These are phyloP conservation scores for Rhagoletis pomonella DNA, from an alignment of 1,140 invertebrate genomes.

Conservation along the genomic window DNA sequence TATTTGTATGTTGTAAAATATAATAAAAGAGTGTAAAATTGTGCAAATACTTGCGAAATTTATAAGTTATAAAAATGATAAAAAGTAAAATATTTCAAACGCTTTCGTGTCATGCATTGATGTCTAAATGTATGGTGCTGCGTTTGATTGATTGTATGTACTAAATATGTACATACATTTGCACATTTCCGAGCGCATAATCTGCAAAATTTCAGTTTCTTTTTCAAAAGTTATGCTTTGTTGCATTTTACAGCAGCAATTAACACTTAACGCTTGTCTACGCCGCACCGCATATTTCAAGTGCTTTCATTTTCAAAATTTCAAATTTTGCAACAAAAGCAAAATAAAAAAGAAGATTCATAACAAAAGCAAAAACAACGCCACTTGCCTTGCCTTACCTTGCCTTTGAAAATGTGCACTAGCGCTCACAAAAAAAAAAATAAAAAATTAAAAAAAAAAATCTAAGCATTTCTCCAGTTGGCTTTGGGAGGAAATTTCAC, in stretches of 20 bases:
- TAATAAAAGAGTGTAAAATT: neutral
- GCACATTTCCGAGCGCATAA: slow-evolving; percentile 9
- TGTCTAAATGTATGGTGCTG: neutral
- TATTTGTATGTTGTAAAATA: neutral
- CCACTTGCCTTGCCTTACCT: neutral
- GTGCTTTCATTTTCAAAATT: slow-evolving; percentile 39
- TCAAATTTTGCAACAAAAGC: neutral
- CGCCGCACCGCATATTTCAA: neutral
- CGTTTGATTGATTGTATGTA: neutral
- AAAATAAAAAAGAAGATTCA: neutral
- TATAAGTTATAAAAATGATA: neutral
- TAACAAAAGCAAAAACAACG: neutral
- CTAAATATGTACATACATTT: neutral
- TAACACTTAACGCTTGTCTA: slow-evolving; percentile 26
- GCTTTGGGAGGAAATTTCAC: slow-evolving; percentile 36
- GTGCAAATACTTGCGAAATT: neutral
- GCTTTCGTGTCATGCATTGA: neutral
- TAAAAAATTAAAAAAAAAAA: neutral
- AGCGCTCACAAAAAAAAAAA: too few species aligned
- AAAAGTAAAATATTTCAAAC: neutral
- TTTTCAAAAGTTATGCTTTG: slow-evolving; percentile 7
- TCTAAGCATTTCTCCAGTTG: neutral
- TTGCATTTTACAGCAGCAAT: slow-evolving; percentile 3
- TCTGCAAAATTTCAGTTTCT: neutral
- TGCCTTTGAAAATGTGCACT: neutral